Evolutionary conservation across 1,140 invertebrate species (phyloP), one percentile per base, ranked within the genome.

Genomic region (Heliconius congener): DNA sequence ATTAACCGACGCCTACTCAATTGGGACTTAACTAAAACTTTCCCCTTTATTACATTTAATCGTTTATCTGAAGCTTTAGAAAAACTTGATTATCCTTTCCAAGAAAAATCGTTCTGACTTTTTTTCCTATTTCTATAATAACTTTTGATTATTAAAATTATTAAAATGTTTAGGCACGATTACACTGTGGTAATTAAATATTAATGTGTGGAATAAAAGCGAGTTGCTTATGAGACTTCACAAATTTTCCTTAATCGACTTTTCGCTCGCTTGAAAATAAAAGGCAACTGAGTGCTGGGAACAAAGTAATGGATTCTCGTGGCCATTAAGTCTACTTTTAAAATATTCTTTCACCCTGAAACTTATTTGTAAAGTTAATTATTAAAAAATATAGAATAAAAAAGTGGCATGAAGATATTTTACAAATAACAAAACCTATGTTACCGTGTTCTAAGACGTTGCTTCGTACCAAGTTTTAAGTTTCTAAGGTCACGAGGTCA

Each of bases 1-100:
- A 66, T 72, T 72, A 42, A 72, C n/a, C 19, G 37, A 72, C 30
- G 37, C 71, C 71, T 72, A 72, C 71, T 72, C 71, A n/a, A 72
- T 39, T 72, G 71, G n/a, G 13, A 34, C 30, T 72, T 72, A 72
- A 72, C 37, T 72, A 9, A 39, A 39, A 37, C 71, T 72, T 72
- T 72, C 39, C 71, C 37, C 71, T 39, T 72, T 37, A 72, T 72
- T 23, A 42, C 71, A 72, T 72, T 72, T 72, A 72, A 72, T 42
- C 71, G 71, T 30, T 18, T 30, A 72, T 66, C 71, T 72, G 71
- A 72, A 72, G 71, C 37, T 72, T 42, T 72, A 72, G 34, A 42
- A 72, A 72, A 37, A 72, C 34, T 72, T 39, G n/a, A 42, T 72
- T 42, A 72, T 72, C 37, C 6, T 39, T 72, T 39, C 27, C 5